Evolutionary conservation across 2,888 invertebrate genomes (phyloP), one percentile per base, ranked within the genome.

Genomic region (Drosophila suboccidentalis): DNA sequence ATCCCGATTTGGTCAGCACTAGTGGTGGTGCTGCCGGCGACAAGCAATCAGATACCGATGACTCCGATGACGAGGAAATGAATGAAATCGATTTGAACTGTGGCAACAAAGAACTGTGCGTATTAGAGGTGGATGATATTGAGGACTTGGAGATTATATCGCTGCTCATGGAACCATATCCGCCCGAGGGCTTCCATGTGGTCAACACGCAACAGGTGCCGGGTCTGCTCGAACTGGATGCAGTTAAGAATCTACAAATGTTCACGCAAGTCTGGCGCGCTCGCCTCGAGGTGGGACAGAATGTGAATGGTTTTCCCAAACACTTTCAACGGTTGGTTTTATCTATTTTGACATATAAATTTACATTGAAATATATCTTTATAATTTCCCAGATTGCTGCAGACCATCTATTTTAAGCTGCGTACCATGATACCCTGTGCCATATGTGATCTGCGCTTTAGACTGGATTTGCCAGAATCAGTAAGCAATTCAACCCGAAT

Each of bases 371-470:
- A 15, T 15, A 26, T 22, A 19, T 36, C 6, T 11, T 13, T 10
- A 13, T n/a, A 22, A 1, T 15, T 73, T 78, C 78, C 36, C 59
- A 94, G 95, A 79, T 93, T 95, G 57, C 91, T 96, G 32, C 95
- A 96, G 94, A 95, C 96, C 71, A 95, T 98, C 53, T 97, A 96
- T 90, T 98, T 98, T 93, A 98, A 98, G 93, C 94, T 98, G 84
- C 94, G 98, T 11, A 94, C 96, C 13, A 95, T 98, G 95, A 95
- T 96, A 71, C 98, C 98, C 0, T 97, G 97, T 92, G 97, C 97
- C 15, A 93, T 98, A 17, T 96, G 96, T 75, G 95, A 97, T 91
- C 93, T 98, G 34, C 94, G 95, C 83, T 97, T 98, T 92, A 95
- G 96, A 71, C 94, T 98, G 1, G 97, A 97, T 80, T 94, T 98